Evolutionary conservation across 92 coral and sea anemone genomes (phyloP).

Genomic region (Phenganax stokvisi): DNA sequence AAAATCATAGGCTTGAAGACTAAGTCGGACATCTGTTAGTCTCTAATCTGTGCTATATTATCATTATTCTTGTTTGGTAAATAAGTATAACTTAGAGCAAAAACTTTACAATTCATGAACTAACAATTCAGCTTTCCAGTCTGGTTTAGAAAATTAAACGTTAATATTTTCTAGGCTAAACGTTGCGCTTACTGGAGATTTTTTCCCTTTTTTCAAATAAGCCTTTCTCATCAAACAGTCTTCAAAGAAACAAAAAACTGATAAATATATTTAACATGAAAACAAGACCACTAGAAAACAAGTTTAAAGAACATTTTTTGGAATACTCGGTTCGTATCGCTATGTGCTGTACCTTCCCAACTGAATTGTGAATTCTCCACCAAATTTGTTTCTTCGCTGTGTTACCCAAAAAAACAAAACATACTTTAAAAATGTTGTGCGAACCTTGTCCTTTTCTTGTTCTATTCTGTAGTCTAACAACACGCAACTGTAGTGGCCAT

Average conservation of each 20-base stretch:
- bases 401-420: not conserved
- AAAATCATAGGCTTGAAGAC: too few relatives aligned
- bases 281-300: not conserved
- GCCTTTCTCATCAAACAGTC: slow-evolving; percentile 74
- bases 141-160: too few relatives aligned
- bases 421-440: not conserved
- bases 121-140: too few relatives aligned
- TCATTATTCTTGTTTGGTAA: not conserved
- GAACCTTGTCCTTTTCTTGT: too few relatives aligned
- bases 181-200: slow-evolving; percentile 63
- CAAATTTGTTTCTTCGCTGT: slow-evolving; percentile 39
- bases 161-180: not conserved
- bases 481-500: too few relatives aligned
- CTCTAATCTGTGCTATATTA: too few relatives aligned
- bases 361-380: slow-evolving; percentile 30
- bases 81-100: not conserved
- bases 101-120: not conserved
- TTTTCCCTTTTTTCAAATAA: slow-evolving; percentile 70
- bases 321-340: not conserved
- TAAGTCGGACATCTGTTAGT: too few relatives aligned
- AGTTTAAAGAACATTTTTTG: not conserved
- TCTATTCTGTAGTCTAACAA: too few relatives aligned
- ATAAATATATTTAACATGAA: not conserved
- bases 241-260: slow-evolving; percentile 21
- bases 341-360: slow-evolving; percentile 25